Evolutionary conservation across 2,113 vertebrate genomes (phyloP), one percentile per base, ranked within the genome.

Genomic region (Oenanthe oenanthe): DNA sequence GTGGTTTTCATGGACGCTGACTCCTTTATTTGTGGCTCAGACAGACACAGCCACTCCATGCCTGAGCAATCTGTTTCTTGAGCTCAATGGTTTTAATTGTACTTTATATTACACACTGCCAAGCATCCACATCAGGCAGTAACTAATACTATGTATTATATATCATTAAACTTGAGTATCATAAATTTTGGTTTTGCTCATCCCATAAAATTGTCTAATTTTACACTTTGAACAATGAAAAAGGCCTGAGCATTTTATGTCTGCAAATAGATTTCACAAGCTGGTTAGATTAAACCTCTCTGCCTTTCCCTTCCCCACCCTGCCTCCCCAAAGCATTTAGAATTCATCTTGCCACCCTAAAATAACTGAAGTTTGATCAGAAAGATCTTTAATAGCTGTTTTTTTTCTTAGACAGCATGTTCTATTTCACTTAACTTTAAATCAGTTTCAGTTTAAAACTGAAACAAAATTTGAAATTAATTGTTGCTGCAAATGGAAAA

Each of bases 301-400:
- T 60, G 13, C 11, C 3, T 7, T 67, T 13, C 7, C 2, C 3
- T 58, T 12, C 21, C 8, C 6, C 15, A 1, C 7, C 2, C 12
- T 20, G 5, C 17, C 4, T 24, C 8, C 4, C 6, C 2, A 17
- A 61, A 66, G 17, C 26, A 60, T 16, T 40, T 32, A 36, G 42
- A 76, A 71, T 54, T 75, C 14, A 66, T 85, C 47, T 38, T 78
- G 38, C 18, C 43, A 79, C 29, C 8, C 21, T 54, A 73, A 80
- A 89, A 61, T 45, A 70, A 58, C 12, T 25, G 28, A 60, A 85
- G 10, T n/a, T 61, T 77, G 8, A 80, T 13, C 40, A 12, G 42
- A 84, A 84, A 84, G 24, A 92, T 32, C 77, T 50, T 25, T 68
- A 56, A 78, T 67, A 21, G 22, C n/a, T 20, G 21, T 3, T 4